phyloP scores from a whole-genome alignment of 2,888 invertebrate species.

The Drosophila stalkeri region DNA sequence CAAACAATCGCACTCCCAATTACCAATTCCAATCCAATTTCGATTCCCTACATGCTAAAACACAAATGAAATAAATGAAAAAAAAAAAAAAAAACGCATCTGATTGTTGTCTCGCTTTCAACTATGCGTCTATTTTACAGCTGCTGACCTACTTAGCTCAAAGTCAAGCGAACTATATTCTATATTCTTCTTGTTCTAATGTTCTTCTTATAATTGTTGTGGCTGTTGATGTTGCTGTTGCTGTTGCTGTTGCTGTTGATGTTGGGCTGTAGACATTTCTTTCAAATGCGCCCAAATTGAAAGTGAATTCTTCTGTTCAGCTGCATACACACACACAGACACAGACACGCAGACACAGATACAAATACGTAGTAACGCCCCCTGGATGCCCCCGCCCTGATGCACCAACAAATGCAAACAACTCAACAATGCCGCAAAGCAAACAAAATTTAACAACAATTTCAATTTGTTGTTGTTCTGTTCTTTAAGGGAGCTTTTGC shows the following conservation, averaged over 20 bases:
- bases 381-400: neutral
- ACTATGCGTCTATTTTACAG: conserved; percentile 66
- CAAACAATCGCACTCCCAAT: conserved; percentile 15
- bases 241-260: neutral
- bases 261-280: conserved; percentile 55
- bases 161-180: conserved; percentile 69
- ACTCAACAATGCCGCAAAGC: conserved; percentile 74
- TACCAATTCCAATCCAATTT: conserved; percentile 29
- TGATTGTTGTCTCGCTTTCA: conserved; percentile 44
- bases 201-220: conserved; percentile 15
- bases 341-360: neutral
- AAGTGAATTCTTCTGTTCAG: conserved; percentile 71
- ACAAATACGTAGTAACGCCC: neutral
- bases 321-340: conserved; percentile 40
- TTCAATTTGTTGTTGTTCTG: conserved; percentile 59
- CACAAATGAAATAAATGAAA: neutral
- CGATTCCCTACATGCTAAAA: conserved; percentile 35
- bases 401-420: conserved; percentile 58
- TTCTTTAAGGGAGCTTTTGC: conserved; percentile 71
- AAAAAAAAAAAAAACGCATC: conserved; percentile 15
- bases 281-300: conserved; percentile 67
- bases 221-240: neutral
- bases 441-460: conserved; percentile 76
- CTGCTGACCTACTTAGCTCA: conserved; percentile 75
- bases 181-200: conserved; percentile 41